Evolutionary conservation across 2,888 invertebrate genomes (phyloP), one percentile per base, ranked within the genome.

Genomic region (Trissolcus japonicus): DNA sequence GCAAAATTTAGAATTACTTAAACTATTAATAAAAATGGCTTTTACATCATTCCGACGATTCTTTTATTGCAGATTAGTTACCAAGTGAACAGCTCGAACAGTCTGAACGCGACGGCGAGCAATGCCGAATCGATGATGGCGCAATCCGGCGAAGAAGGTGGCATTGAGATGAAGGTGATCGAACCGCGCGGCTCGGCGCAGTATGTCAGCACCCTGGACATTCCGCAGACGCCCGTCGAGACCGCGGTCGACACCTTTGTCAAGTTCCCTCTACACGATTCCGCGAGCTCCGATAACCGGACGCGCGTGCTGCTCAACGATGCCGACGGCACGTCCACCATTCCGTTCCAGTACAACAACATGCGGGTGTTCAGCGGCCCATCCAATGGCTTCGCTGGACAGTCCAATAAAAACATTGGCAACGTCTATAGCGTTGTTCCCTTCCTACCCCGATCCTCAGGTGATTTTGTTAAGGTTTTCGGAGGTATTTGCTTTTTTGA

Each of bases 121-220:
- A 78, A 78, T 75, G 74, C 78, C n/a, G 75, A 78, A 55, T 63
- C 84, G 68, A 80, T 85, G 76, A 63, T 84, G 59, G 80, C 86
- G 76, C 87, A 89, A 35, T 81, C 84, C 35, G 84, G 86, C 75
- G 88, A 88, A 77, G 88, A 88, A 73, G 88, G 88, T 79, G 89
- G 89, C 62, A 89, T 86, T 79, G 88, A 89, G 83, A 87, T 89
- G 88, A 89, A 88, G 84, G 85, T 88, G 68, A 87, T 89, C 61
- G 89, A 88, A 78, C 85, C 87, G 29, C 86, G 88, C 63, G 83
- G 84, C 76, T 84, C 85, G 57, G 82, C 83, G 53, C 88, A 88
- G 69, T 85, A 85, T 72, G 85, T 87, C 80, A 84, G 88, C 53
- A 86, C 87, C 61, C 83, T 88, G 60, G 88, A 87, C 51, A 84